phyloP scores from a whole-genome alignment of 2,113 vertebrate genomes.

The Actenoides lindsayi region DNA sequence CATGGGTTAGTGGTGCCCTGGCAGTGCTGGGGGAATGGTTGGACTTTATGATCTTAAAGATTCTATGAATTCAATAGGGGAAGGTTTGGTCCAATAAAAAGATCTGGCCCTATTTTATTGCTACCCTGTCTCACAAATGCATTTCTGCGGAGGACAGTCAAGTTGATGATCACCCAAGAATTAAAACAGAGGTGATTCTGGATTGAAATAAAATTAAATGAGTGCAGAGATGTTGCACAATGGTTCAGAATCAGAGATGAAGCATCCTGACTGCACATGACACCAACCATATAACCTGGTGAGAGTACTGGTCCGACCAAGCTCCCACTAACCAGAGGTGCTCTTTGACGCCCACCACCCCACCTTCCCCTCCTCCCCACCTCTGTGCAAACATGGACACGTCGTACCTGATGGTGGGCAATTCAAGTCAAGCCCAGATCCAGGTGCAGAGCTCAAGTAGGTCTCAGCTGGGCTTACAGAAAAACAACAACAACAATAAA shows the following conservation, averaged over 20 bases:
- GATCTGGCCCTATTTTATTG: not conserved
- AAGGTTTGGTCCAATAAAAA: not conserved
- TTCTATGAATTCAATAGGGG: not conserved
- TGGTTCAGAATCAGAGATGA: not conserved
- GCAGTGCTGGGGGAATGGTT: not conserved
- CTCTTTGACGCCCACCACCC: not conserved
- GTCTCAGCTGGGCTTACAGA: not conserved
- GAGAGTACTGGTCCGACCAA: not conserved
- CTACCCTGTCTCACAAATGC: not conserved
- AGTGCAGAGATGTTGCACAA: no score
- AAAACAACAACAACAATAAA: not conserved
- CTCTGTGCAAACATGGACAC: not conserved
- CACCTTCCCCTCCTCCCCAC: not conserved
- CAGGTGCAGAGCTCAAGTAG: not conserved
- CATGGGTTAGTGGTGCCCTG: not conserved
- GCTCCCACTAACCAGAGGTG: not conserved
- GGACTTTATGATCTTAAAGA: not conserved
- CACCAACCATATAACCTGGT: not conserved
- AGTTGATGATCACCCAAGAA: not conserved
- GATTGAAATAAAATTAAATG: fast-evolving
- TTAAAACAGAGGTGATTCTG: not conserved
- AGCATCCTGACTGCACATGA: not conserved
- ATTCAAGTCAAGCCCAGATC: not conserved
- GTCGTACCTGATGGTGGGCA: not conserved
- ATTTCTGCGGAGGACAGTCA: not conserved